Conservation (phyloP, 2,113 vertebrate genomes). For the western clawed frog (Xenopus tropicalis) region DNA sequence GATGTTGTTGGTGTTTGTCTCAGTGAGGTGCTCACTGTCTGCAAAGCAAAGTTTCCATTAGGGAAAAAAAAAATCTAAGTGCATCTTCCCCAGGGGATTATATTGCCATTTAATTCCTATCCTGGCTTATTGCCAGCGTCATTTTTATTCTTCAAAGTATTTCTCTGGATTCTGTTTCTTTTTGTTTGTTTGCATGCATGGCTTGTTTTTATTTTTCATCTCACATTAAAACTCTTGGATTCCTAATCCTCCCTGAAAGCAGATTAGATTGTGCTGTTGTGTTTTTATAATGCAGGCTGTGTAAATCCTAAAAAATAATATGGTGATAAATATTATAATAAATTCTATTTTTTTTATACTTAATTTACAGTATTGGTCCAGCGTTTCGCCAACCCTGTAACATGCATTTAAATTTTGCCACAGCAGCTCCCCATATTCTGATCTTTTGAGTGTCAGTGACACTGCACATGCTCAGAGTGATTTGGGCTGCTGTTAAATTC, state of each 20-base stretch:
- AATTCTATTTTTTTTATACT: too few species aligned
- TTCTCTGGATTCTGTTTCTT: conserved; percentile 35
- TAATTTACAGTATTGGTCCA: too few species aligned
- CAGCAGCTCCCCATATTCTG: too few species aligned
- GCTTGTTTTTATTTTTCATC: conserved; percentile 42
- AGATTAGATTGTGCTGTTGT: conserved; percentile 41
- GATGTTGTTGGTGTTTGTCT: conserved; percentile 50
- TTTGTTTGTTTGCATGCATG: conserved; percentile 9
- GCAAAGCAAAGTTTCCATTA: conserved; percentile 59
- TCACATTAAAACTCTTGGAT: conserved; percentile 46
- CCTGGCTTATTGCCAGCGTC: conserved; percentile 48
- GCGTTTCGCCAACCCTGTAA: too few species aligned
- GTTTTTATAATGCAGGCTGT: not conserved
- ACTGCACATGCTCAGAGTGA: too few species aligned
- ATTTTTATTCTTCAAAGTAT: conserved; percentile 50
- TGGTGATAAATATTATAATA: too few species aligned
- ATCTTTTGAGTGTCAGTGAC: too few species aligned
- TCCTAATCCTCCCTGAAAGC: conserved; percentile 45
- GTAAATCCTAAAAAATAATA: too few species aligned
- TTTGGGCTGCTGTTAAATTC: not conserved
- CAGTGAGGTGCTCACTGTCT: conserved; percentile 46
- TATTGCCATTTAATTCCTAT: conserved; percentile 47
- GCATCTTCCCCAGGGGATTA: conserved; percentile 51
- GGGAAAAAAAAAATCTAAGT: conserved; percentile 48
- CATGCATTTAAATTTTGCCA: too few species aligned